Evolutionary conservation across 2,113 vertebrate genomes (phyloP).

Genomic region (Monopterus albus): DNA sequence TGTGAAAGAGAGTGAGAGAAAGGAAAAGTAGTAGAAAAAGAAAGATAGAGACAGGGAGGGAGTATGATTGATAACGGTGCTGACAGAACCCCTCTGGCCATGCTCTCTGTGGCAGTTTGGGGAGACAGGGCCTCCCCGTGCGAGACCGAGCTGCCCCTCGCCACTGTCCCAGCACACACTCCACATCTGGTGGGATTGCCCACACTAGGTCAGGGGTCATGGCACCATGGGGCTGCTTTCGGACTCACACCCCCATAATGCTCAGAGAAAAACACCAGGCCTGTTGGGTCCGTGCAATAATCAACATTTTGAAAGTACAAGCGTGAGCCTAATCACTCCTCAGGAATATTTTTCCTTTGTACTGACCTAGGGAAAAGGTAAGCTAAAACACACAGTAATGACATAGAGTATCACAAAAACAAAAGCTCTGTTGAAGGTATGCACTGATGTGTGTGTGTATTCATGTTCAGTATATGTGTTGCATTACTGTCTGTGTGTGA

Average conservation of each 20-base stretch:
- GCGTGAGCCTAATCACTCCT: constrained; percentile 69
- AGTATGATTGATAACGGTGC: constrained; percentile 84
- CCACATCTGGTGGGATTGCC: constrained; percentile 84
- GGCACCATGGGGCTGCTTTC: constrained; percentile 78
- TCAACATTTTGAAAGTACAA: constrained; percentile 75
- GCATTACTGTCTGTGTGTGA: constrained; percentile 69
- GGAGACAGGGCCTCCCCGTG: constrained; percentile 82
- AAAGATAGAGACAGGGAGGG: constrained; percentile 69
- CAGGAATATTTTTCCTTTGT: constrained; percentile 50
- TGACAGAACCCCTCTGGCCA: constrained; percentile 84
- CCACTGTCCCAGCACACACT: constrained; percentile 83
- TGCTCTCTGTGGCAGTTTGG: constrained; percentile 84
- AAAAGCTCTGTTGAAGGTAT: constrained; percentile 61
- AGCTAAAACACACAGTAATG: constrained; percentile 44
- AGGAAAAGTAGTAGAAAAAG: constrained; percentile 55
- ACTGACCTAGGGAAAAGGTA: constrained; percentile 56
- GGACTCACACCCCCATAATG: constrained; percentile 78
- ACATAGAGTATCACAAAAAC: constrained; percentile 45
- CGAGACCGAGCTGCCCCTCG: constrained; percentile 81
- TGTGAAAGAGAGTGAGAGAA: constrained; percentile 66
- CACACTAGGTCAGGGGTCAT: constrained; percentile 79
- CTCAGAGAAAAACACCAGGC: constrained; percentile 74
- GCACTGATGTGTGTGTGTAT: constrained; percentile 61
- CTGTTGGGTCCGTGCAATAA: constrained; percentile 69
- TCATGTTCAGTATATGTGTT: constrained; percentile 55